Conservation (phyloP, 2,888 invertebrate species). For the Erebia epiphron region DNA sequence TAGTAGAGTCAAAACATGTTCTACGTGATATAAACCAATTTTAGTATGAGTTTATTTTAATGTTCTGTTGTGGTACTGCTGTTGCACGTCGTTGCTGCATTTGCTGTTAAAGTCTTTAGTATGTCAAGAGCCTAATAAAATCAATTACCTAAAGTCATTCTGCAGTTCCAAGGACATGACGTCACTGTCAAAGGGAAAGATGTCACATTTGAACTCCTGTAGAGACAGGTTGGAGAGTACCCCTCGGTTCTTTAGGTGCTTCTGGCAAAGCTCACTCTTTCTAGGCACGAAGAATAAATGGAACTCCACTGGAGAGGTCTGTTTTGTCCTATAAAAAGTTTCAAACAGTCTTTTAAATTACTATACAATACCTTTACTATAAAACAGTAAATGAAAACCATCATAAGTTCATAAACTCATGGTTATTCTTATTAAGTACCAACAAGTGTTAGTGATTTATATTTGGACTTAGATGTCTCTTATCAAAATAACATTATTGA, state of each 20-base stretch:
- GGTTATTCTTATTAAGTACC: not conserved
- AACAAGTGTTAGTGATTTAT: not conserved
- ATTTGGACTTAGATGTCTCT: too few species aligned
- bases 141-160: constrained; percentile 86
- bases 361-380: too few species aligned
- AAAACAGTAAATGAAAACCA: too few species aligned
- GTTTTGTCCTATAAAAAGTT: constrained; percentile 56
- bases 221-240: constrained; percentile 89
- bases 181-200: constrained; percentile 96
- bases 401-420: too few species aligned
- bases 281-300: constrained; percentile 95
- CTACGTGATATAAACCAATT: too few species aligned
- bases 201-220: constrained; percentile 93
- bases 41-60: too few species aligned
- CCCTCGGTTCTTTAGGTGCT: constrained; percentile 91
- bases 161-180: constrained; percentile 95
- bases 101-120: too few species aligned
- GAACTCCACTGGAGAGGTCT: constrained; percentile 85
- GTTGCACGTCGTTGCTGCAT: too few species aligned
- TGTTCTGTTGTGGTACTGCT: too few species aligned
- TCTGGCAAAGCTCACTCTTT: constrained; percentile 93
- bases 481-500: too few species aligned
- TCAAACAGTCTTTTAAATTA: too few species aligned
- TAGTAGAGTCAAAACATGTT: too few species aligned
- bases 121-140: not conserved